Evolutionary conservation across 2,888 invertebrate species (phyloP).

Genomic region (Opisthograptis luteolata): DNA sequence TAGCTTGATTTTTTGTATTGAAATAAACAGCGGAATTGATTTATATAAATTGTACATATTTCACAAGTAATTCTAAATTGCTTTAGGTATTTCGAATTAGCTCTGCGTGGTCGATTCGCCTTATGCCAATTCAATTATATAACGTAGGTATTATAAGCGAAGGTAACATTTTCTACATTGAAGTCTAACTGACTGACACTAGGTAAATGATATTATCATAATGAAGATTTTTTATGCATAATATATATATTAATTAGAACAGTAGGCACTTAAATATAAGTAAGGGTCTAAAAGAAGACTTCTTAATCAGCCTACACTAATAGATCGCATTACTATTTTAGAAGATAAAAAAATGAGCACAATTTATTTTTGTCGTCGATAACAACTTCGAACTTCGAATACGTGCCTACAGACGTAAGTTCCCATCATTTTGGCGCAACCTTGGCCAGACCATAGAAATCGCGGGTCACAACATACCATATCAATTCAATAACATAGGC

Average conservation of each 20-base stretch:
- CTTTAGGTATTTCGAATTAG: constrained; percentile 25
- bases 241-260: background rate
- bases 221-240: constrained; percentile 7
- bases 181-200: constrained; percentile 1
- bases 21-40: constrained; percentile 25
- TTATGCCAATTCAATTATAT: constrained; percentile 26
- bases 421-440: constrained; percentile 19
- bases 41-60: constrained; percentile 21
- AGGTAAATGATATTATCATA: constrained; percentile 3
- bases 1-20: constrained; percentile 18
- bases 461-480: constrained; percentile 10
- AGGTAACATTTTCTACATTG: constrained; percentile 15
- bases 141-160: constrained; percentile 21
- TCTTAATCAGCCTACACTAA: too few relatives aligned
- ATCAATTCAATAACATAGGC: constrained; percentile 17
- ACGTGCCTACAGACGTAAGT: constrained; percentile 11
- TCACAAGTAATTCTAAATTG: constrained; percentile 30
- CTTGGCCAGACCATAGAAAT: constrained; percentile 18
- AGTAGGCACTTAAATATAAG: background rate
- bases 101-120: constrained; percentile 22
- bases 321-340: too few relatives aligned
- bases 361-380: too few relatives aligned
- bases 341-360: too few relatives aligned
- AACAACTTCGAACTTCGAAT: too few relatives aligned
- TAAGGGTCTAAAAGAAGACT: too few relatives aligned